Conservation (phyloP, 2,113 vertebrate genomes). For the Apeltes quadracus region DNA sequence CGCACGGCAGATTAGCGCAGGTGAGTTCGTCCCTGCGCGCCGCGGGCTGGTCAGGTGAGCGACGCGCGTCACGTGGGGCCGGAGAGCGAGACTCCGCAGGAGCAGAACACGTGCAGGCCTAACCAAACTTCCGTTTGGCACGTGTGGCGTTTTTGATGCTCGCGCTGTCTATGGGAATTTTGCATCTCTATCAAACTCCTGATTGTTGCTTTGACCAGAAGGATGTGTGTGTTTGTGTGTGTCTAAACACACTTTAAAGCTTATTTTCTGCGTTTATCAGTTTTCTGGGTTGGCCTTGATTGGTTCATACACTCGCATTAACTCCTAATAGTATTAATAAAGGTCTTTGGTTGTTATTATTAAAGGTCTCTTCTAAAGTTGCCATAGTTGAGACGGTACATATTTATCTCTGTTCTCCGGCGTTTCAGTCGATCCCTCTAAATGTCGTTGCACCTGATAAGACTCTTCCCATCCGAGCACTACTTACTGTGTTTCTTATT, state of each 20-base stretch:
- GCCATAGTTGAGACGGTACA: too few species aligned
- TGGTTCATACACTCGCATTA: background rate
- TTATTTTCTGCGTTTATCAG: too few species aligned
- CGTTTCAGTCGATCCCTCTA: background rate
- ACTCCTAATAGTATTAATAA: too few species aligned
- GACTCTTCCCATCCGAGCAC: constrained; percentile 35
- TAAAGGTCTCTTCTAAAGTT: too few species aligned
- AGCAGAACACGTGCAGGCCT: background rate
- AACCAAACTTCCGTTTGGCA: background rate
- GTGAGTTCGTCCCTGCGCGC: constrained; percentile 71
- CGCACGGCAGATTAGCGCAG: constrained; percentile 68
- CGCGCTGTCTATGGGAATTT: background rate
- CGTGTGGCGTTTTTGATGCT: background rate
- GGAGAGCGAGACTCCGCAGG: background rate
- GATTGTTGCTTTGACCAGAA: background rate
- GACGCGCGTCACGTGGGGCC: constrained; percentile 14
- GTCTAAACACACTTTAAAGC: background rate
- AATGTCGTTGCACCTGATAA: constrained; percentile 21
- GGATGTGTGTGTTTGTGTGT: background rate
- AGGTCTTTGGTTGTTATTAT: background rate
- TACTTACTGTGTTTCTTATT: constrained; percentile 25
- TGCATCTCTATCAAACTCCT: background rate
- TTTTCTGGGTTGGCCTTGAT: background rate
- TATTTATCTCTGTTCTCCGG: background rate
- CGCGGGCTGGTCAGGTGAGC: constrained; percentile 33